Conservation (phyloP, 2,113 vertebrate species). For the Ranitomeya variabilis region DNA sequence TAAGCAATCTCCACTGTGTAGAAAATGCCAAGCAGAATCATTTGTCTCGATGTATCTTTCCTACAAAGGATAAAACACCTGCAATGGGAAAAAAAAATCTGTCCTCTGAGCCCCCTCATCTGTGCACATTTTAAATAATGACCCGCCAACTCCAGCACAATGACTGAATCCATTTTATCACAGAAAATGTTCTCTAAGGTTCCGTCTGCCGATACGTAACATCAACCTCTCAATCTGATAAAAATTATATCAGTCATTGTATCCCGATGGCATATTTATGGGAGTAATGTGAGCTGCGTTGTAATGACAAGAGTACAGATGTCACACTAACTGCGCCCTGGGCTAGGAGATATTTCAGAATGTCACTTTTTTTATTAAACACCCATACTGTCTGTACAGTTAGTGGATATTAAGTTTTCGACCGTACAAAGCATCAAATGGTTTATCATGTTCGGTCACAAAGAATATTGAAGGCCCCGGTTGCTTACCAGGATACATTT, state of each 20-base stretch:
- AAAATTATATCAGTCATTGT: constrained; percentile 71
- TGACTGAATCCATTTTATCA: constrained; percentile 86
- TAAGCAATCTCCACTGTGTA: constrained; percentile 99
- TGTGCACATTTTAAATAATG: constrained; percentile 88
- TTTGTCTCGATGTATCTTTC: constrained; percentile 94
- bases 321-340: constrained; percentile 76
- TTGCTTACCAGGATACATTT: constrained; percentile 34
- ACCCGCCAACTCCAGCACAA: constrained; percentile 83
- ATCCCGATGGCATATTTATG: constrained; percentile 70
- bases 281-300: constrained; percentile 71
- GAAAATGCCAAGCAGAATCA: constrained; percentile 98
- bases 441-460: constrained; percentile 49
- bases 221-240: constrained; percentile 72
- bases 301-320: constrained; percentile 82
- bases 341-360: constrained; percentile 73
- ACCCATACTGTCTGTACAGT: constrained; percentile 49
- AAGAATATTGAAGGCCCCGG: constrained; percentile 33
- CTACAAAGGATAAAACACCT: constrained; percentile 89
- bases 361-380: constrained; percentile 69
- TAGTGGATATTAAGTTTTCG: constrained; percentile 52
- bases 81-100: constrained; percentile 57
- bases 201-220: constrained; percentile 73
- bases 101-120: constrained; percentile 40
- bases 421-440: constrained; percentile 9
- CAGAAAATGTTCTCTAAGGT: constrained; percentile 73